Evolutionary conservation across 2,888 invertebrate genomes (phyloP).

Genomic region (Junonia oenone): DNA sequence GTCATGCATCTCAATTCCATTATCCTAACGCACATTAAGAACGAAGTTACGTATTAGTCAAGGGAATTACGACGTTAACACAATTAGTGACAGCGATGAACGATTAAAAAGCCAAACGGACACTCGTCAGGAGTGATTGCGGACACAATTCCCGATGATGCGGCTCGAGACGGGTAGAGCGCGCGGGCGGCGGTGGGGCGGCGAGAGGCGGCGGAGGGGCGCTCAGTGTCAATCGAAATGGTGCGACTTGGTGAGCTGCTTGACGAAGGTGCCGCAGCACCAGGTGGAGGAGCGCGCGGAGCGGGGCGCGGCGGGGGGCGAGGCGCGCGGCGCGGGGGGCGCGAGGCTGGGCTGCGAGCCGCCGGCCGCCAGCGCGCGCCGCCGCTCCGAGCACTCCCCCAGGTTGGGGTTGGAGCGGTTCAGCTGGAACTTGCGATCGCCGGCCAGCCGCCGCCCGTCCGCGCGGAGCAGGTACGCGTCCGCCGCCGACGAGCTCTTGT

Average conservation of each 20-base stretch:
- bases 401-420: slow-evolving; percentile 73
- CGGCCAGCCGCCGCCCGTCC: slow-evolving; percentile 59
- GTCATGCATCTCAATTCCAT: slow-evolving; percentile 20
- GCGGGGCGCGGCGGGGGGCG: slow-evolving; percentile 32
- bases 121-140: slow-evolving; percentile 26
- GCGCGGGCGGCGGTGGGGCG: slow-evolving; percentile 1
- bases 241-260: slow-evolving; percentile 87
- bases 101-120: slow-evolving; percentile 15
- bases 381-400: slow-evolving; percentile 60
- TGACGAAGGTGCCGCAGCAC: slow-evolving; percentile 90
- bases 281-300: slow-evolving; percentile 82
- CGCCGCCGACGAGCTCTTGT: slow-evolving; percentile 74
- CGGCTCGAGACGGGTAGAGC: slow-evolving; percentile 18
- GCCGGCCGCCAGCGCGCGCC: slow-evolving; percentile 42
- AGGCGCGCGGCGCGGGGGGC: slow-evolving; percentile 32
- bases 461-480: slow-evolving; percentile 58
- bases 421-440: slow-evolving; percentile 62
- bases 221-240: slow-evolving; percentile 83
- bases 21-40: neutral
- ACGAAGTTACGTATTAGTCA: slow-evolving; percentile 1
- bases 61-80: neutral
- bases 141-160: slow-evolving; percentile 25
- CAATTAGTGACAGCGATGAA: slow-evolving; percentile 13
- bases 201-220: slow-evolving; percentile 21
- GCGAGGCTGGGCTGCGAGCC: slow-evolving; percentile 63